Conservation (phyloP, 2,113 vertebrate genomes). For the Phasianus colchicus region DNA sequence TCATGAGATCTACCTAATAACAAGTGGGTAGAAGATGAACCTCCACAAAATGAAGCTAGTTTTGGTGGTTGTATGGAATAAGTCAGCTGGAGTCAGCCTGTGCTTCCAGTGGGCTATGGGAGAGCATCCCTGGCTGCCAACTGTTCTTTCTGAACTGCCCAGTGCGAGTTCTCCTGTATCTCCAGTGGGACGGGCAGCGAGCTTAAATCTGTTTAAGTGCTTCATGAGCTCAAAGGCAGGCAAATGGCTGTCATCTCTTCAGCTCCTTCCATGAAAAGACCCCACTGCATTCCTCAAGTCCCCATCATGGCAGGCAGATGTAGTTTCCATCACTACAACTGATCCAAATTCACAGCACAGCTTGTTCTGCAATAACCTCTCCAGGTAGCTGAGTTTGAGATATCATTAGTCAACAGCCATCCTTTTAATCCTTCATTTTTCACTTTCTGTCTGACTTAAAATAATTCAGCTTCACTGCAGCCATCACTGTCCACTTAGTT, state of each 20-base stretch:
- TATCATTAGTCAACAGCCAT: not conserved
- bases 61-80: not conserved
- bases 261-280: not conserved
- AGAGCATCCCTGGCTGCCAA: not conserved
- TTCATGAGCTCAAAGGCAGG: not conserved
- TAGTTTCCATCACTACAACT: not conserved
- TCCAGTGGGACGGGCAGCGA: not conserved
- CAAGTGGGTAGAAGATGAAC: not conserved
- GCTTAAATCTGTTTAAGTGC: not conserved
- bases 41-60: not conserved
- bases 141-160: not conserved
- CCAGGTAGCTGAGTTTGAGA: not conserved
- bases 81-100: not conserved
- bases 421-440: not conserved
- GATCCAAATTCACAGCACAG: rapidly evolving
- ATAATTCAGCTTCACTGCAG: not conserved
- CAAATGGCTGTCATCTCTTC: not conserved
- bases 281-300: not conserved
- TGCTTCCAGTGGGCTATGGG: not conserved
- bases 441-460: not conserved
- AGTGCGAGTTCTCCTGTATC: not conserved
- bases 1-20: not conserved
- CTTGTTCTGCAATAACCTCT: not conserved
- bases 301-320: not conserved
- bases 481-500: not conserved